Evolutionary conservation across 1,140 invertebrate species (phyloP).

Genomic region (Lethocerus indicus): DNA sequence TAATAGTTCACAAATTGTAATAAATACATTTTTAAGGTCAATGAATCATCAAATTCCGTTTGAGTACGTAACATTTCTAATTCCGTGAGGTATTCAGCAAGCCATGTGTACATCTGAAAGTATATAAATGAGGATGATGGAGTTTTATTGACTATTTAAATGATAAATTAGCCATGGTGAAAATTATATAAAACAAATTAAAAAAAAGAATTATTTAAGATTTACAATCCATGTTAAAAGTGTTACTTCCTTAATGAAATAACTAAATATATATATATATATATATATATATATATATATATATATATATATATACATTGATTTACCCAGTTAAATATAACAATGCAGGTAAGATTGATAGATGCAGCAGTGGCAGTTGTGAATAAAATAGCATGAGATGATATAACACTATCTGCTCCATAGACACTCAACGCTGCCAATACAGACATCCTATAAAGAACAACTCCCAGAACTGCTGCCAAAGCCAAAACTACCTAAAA

Average conservation of each 20-base stretch:
- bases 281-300: too few species aligned
- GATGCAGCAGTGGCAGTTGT: constrained; percentile 68
- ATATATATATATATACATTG: not conserved
- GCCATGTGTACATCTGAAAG: constrained; percentile 61
- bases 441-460: constrained; percentile 80
- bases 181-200: not conserved
- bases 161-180: not conserved
- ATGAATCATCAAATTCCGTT: constrained; percentile 92
- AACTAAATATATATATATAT: too few species aligned
- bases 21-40: constrained; percentile 93
- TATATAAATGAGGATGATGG: not conserved
- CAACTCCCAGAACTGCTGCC: constrained; percentile 74
- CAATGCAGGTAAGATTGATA: constrained; percentile 73
- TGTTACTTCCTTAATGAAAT: too few species aligned
- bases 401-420: constrained; percentile 39
- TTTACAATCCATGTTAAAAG: too few species aligned
- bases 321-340: constrained; percentile 70
- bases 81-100: constrained; percentile 87
- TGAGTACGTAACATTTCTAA: constrained; percentile 87
- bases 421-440: constrained; percentile 46
- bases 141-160: too few species aligned
- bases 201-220: not conserved
- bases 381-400: constrained; percentile 57
- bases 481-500: constrained; percentile 54
- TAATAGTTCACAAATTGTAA: constrained; percentile 98